Evolutionary conservation across 2,888 invertebrate species (phyloP).

Genomic region (Andrena marginata): DNA sequence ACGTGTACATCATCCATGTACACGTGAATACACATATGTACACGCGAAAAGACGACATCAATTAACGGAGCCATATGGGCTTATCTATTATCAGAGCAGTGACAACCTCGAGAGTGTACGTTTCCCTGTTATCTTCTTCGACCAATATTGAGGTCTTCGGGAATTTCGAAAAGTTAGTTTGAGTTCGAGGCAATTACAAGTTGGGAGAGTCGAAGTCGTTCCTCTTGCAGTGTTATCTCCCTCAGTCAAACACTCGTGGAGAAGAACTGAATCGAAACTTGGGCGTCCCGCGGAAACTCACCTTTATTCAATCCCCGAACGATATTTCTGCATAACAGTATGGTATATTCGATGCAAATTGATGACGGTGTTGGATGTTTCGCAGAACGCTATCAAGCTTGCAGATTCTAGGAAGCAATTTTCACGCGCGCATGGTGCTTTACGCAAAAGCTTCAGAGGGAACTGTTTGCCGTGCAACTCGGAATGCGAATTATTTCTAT

Average conservation of each 20-base stretch:
- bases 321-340: background rate
- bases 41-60: background rate
- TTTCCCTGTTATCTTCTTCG: constrained; percentile 21
- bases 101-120: constrained; percentile 16
- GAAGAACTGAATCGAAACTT: constrained; percentile 15
- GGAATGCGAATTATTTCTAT: constrained; percentile 14
- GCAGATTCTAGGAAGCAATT: constrained; percentile 32
- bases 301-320: constrained; percentile 12
- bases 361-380: constrained; percentile 2
- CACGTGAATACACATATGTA: background rate
- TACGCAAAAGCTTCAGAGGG: constrained; percentile 7
- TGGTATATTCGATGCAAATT: background rate
- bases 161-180: constrained; percentile 25
- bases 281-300: constrained; percentile 14
- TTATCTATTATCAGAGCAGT: constrained; percentile 9
- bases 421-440: background rate
- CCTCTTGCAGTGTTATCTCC: constrained; percentile 15
- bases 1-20: background rate
- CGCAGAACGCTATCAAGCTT: constrained; percentile 1
- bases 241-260: constrained; percentile 9
- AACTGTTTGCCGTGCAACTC: background rate
- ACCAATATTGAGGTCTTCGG: constrained; percentile 19
- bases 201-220: constrained; percentile 8
- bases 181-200: constrained; percentile 31
- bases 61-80: constrained; percentile 9